These are phyloP conservation scores for Augochlorella aurata DNA, from an alignment of 2,888 invertebrate species.

Conservation along the genomic window DNA sequence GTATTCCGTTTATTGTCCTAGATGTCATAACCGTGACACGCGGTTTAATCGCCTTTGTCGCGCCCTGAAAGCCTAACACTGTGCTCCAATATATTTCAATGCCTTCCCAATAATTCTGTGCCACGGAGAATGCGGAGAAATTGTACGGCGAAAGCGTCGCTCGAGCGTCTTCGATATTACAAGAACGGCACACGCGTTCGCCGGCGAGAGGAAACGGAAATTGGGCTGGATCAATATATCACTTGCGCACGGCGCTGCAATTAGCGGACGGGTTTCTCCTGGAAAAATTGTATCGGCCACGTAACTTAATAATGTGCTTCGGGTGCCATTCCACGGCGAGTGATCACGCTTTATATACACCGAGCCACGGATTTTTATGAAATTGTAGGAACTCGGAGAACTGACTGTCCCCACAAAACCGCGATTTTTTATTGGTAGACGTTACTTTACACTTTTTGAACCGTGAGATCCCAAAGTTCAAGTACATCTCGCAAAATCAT, in stretches of 20 bases:
- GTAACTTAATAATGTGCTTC: not conserved
- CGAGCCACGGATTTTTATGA: too few relatives aligned
- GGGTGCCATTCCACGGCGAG: too few relatives aligned
- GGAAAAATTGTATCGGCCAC: not conserved
- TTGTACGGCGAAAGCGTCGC: conserved; percentile 25
- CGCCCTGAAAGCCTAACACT: conserved; percentile 53
- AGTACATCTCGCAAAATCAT: too few relatives aligned
- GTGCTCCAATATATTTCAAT: conserved; percentile 57
- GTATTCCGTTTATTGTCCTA: conserved; percentile 55
- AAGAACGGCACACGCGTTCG: conserved; percentile 32
- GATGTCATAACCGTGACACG: conserved; percentile 50
- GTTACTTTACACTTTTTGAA: too few relatives aligned
- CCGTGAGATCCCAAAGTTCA: too few relatives aligned
- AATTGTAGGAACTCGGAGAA: too few relatives aligned
- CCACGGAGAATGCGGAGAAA: conserved; percentile 49
- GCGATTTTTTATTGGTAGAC: too few relatives aligned
- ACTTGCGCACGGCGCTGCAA: conserved; percentile 17
- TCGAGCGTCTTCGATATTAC: conserved; percentile 54
- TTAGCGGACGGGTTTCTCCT: not conserved
- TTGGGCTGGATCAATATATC: conserved; percentile 51
- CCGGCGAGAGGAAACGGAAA: conserved; percentile 48
- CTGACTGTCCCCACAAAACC: too few relatives aligned
- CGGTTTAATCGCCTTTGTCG: conserved; percentile 66
- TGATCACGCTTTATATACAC: too few relatives aligned
- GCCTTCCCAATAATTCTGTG: conserved; percentile 63